phyloP scores from a whole-genome alignment of 2,888 invertebrate genomes.

The Pristionchus exspectatus region DNA sequence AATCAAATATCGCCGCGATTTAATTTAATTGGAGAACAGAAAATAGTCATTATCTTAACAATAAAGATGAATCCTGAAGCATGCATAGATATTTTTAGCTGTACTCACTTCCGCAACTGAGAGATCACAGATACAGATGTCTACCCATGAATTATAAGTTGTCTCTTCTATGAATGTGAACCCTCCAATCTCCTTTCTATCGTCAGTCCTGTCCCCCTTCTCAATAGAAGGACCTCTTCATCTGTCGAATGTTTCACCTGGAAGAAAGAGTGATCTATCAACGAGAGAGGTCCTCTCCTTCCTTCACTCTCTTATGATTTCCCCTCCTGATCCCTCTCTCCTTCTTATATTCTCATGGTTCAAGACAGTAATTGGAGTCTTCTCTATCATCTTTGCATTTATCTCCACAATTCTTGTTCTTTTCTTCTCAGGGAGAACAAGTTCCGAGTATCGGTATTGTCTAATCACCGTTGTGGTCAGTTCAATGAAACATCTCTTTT shows the following conservation, averaged over 20 bases:
- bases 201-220: neutral
- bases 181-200: neutral
- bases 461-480: neutral
- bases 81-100: neutral
- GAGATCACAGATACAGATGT: neutral
- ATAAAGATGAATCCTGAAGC: neutral
- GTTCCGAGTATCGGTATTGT: slow-evolving; percentile 25
- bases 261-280: neutral
- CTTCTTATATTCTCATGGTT: neutral
- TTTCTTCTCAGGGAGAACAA: neutral
- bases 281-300: neutral
- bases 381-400: neutral
- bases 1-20: neutral
- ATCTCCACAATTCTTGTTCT: neutral
- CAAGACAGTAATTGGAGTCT: slow-evolving; percentile 13
- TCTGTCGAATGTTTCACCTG: slow-evolving; percentile 23
- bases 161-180: neutral
- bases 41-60: neutral
- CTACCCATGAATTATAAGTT: neutral
- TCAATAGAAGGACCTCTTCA: neutral
- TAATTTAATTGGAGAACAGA: neutral
- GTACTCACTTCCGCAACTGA: neutral
- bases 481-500: neutral
- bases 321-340: neutral
- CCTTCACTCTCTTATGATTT: slow-evolving; percentile 14